A percentile compares a stretch with the other conserved stretches of the same genome.
Conservation (phyloP, 1,140 invertebrate genomes). For the Drosophila melanica region DNA sequence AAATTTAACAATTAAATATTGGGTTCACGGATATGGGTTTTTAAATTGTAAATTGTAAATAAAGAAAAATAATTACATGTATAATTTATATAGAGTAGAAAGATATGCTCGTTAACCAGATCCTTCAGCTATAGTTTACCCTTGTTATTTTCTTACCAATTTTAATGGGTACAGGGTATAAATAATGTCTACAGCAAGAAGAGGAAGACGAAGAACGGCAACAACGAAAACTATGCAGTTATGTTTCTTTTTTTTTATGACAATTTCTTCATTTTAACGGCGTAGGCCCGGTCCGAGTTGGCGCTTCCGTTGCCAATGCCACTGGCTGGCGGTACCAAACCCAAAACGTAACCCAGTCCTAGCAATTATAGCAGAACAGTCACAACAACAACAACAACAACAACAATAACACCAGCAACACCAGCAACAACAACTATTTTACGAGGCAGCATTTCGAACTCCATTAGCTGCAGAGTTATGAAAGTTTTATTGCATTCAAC, state of each 20-base stretch:
- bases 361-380: slow-evolving; percentile 68
- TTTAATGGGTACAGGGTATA: slow-evolving; percentile 18
- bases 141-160: not conserved
- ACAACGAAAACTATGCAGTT: slow-evolving; percentile 35
- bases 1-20: too few species aligned
- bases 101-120: not conserved
- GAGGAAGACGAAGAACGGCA: not conserved
- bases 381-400: slow-evolving; percentile 24
- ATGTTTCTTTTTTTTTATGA: slow-evolving; percentile 64
- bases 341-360: slow-evolving; percentile 47
- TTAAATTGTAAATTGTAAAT: too few species aligned
- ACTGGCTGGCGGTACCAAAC: slow-evolving; percentile 10
- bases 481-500: slow-evolving; percentile 81
- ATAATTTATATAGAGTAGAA: too few species aligned
- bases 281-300: slow-evolving; percentile 50
- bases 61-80: too few species aligned
- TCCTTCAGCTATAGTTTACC: not conserved
- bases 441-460: slow-evolving; percentile 80
- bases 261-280: slow-evolving; percentile 69
- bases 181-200: not conserved
- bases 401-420: slow-evolving; percentile 3
- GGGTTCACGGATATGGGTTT: too few species aligned
- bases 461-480: slow-evolving; percentile 81
- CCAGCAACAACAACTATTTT: slow-evolving; percentile 68
- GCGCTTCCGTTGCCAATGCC: slow-evolving; percentile 69